Evolutionary conservation across 2,888 invertebrate genomes (phyloP), one percentile per base, ranked within the genome.

Genomic region (Drosophila subsilvestris): DNA sequence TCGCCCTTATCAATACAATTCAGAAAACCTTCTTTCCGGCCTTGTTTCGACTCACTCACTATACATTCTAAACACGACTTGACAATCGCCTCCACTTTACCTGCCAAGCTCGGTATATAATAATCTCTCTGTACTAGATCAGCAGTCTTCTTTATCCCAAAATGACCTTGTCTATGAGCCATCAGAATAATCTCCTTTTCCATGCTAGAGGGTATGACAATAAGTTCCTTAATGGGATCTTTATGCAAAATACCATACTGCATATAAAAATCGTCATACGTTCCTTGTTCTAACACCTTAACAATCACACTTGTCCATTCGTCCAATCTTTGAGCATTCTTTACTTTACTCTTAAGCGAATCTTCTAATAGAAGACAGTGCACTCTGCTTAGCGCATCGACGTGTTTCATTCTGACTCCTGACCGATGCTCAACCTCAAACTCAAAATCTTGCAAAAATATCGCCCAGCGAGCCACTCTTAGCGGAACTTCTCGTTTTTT

Each of bases 401-500:
- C n/a, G n/a, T n/a, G n/a, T n/a, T n/a, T n/a, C n/a, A n/a, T n/a
- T n/a, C n/a, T n/a, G n/a, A n/a, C n/a, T n/a, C n/a, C n/a, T n/a
- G n/a, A n/a, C n/a, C n/a, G n/a, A n/a, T n/a, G n/a, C n/a, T n/a
- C n/a, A n/a, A n/a, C n/a, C n/a, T n/a, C n/a, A n/a, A n/a, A n/a
- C n/a, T n/a, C n/a, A n/a, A n/a, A n/a, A n/a, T n/a, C n/a, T n/a
- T n/a, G n/a, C n/a, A n/a, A n/a, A n/a, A n/a, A n/a, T n/a, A n/a
- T n/a, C n/a, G n/a, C n/a, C 72, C 67, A 78, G n/a, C 20, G 5
- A 3, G 65, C 69, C 1, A 78, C 79, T 22, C 66, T 49, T 5
- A 68, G 49, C 3, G 65, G 63, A 10, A 76, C 53, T 42, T 76
- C 67, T 27, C 74, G 76, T 22, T 82, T 78, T 12, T 29, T 27